Conservation (phyloP, 2,888 invertebrate genomes). For the Lasioglossum vierecki region DNA sequence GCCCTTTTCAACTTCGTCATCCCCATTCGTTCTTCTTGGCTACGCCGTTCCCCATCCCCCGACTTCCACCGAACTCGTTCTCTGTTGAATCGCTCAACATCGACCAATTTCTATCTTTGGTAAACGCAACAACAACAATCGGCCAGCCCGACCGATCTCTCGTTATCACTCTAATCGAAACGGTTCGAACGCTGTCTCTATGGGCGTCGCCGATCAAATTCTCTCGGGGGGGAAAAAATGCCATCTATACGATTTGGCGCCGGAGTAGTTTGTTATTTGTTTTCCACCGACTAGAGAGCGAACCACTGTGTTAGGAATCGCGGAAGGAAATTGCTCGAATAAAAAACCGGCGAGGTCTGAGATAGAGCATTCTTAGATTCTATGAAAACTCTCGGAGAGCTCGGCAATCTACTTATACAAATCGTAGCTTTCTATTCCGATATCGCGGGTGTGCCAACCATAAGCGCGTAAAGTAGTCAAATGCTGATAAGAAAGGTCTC, state of each 20-base stretch:
- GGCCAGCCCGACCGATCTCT: not conserved
- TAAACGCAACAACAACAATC: not conserved
- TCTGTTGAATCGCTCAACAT: conserved; percentile 41
- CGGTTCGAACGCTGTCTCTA: conserved; percentile 2
- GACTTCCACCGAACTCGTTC: conserved; percentile 45
- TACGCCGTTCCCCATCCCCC: conserved; percentile 49
- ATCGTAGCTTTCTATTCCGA: not conserved
- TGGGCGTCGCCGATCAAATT: conserved; percentile 29
- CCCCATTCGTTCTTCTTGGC: conserved; percentile 42
- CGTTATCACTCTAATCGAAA: conserved; percentile 23
- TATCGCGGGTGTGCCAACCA: not conserved
- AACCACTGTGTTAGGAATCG: conserved; percentile 5
- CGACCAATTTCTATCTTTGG: conserved; percentile 41
- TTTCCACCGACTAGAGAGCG: not conserved
- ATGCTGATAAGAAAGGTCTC: not conserved
- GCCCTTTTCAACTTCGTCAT: conserved; percentile 60
- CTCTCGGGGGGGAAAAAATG: conserved; percentile 37
- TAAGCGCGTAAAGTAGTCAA: not conserved
- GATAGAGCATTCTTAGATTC: conserved; percentile 37
- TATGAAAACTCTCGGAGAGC: conserved; percentile 1
- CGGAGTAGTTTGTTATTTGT: conserved; percentile 11
- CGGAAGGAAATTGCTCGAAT: not conserved
- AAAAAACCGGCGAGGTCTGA: not conserved
- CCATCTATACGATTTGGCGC: conserved; percentile 39
- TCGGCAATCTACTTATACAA: not conserved